Percentiles rank a stretch among this genome's conserved stretches.
Conservation (phyloP, 2,113 vertebrate genomes). For the Syngnathoides biaculeatus region DNA sequence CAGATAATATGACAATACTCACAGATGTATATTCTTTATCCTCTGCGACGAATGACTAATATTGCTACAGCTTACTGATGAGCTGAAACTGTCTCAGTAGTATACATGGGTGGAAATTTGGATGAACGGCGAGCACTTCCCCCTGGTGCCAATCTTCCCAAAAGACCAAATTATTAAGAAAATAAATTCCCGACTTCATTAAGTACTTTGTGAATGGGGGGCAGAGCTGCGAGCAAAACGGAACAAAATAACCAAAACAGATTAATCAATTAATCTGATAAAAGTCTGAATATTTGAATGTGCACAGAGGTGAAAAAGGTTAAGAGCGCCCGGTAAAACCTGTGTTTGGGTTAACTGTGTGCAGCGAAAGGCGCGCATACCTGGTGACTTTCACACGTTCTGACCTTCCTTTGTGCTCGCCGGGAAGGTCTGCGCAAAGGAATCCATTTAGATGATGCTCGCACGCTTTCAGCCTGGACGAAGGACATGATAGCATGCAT, state of each 20-base stretch:
- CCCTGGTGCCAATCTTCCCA: neutral
- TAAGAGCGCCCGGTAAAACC: neutral
- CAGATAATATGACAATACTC: no score
- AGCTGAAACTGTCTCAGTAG: no score
- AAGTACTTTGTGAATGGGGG: no score
- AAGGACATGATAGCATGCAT: slow-evolving; percentile 32
- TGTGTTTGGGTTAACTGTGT: slow-evolving; percentile 6
- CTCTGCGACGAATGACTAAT: no score
- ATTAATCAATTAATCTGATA: neutral
- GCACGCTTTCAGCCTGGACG: slow-evolving; percentile 11
- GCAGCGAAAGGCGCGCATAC: neutral
- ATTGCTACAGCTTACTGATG: no score
- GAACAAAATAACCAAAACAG: neutral
- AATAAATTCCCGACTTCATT: no score
- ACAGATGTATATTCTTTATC: no score
- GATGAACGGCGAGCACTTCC: no score
- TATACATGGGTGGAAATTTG: no score
- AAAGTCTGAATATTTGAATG: neutral
- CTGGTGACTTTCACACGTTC: slow-evolving; percentile 28
- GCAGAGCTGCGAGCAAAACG: no score
- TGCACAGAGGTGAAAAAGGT: neutral
- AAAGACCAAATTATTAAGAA: no score
- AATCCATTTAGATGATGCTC: slow-evolving; percentile 3
- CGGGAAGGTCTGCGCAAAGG: slow-evolving; percentile 8
- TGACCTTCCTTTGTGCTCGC: slow-evolving; percentile 37